Base-by-base conservation (phyloP, 2,888 invertebrate species). In the Tenthredo notha region DNA sequence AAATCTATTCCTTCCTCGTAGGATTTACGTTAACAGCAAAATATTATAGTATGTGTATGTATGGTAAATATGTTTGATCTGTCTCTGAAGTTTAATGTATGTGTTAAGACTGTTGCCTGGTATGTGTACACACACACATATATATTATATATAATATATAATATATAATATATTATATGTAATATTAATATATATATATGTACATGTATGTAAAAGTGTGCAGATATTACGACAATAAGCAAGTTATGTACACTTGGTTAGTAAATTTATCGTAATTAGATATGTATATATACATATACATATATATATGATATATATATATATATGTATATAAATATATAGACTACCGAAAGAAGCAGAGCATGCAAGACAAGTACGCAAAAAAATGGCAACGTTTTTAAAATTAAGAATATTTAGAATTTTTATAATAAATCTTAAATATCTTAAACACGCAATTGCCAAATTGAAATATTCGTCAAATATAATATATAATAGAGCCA, bases 271-370 rank as follows among this genome's bases (percentile, higher is more conserved):
- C 50, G n/a, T 47, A 67, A 67, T 47, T 50, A 74, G 21, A 25
- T 50, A 54, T 43, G 21, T 74, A 74, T 40, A 21, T 67, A 29
- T 67, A 12, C 3, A 15, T 29, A 4, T 33, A 67, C 29, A 21
- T 65, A 25, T 12, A 25, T 65, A 1, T 61, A 25, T n/a, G 6
- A 47, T 70, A 54, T 43, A n/a, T 18, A 4, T 74, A 78, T 82
- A 72, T 65, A 54, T 75, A 75, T 84, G n/a, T 70, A 84, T 74
- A 15, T 47, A 54, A 18, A 33, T 33, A 18, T 80, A 61, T 80
- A 92, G 90, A 93, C 93, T 93, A 93, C 93, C 92, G 93, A 91
- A 93, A 93, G 92, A 93, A 93, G 93, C 93, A 88, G 92, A 88
- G 90, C 93, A 93, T 93, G 93, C 93, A 93, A 93, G 92, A 92